Percentiles rank a stretch among this genome's conserved stretches.
These are phyloP conservation scores for Aspidapion aeneum DNA, from an alignment of 2,888 invertebrate genomes.

Conservation along the genomic window DNA sequence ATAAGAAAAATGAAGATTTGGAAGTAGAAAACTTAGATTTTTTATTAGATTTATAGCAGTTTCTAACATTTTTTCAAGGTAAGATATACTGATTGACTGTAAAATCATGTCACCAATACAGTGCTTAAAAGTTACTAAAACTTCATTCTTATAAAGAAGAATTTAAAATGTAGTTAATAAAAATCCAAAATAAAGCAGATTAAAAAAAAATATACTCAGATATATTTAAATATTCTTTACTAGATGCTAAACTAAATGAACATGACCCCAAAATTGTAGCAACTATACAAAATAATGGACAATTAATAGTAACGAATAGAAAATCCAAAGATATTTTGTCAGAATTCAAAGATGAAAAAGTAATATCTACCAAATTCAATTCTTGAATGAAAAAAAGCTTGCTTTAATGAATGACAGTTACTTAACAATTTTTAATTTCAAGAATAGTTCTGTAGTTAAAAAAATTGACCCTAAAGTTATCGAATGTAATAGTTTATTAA, in stretches of 20 bases:
- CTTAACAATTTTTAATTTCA: constrained; percentile 26
- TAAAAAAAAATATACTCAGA: neutral
- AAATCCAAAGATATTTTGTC: constrained; percentile 18
- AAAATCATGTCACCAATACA: no score
- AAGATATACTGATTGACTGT: no score
- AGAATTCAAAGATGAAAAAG: constrained; percentile 13
- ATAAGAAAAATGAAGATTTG: constrained; percentile 17
- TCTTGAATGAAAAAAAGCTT: constrained; percentile 23
- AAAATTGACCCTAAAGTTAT: constrained; percentile 28
- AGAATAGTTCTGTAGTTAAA: constrained; percentile 17
- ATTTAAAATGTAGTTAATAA: constrained; percentile 16
- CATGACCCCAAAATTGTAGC: neutral
- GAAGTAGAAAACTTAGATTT: constrained; percentile 5
- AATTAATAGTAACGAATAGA: constrained; percentile 26
- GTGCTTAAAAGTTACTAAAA: no score
- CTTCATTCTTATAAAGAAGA: no score
- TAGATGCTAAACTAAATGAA: constrained; percentile 29
- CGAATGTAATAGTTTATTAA: constrained; percentile 30
- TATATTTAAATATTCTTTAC: constrained; percentile 7
- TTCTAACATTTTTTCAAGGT: no score
- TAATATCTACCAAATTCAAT: constrained; percentile 27
- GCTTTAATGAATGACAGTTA: constrained; percentile 26
- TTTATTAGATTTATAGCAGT: neutral
- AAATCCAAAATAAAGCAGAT: constrained; percentile 11
- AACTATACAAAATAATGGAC: constrained; percentile 16